phyloP scores from a whole-genome alignment of 1,140 invertebrate genomes.

The Stenopsyche tienmushanensis region DNA sequence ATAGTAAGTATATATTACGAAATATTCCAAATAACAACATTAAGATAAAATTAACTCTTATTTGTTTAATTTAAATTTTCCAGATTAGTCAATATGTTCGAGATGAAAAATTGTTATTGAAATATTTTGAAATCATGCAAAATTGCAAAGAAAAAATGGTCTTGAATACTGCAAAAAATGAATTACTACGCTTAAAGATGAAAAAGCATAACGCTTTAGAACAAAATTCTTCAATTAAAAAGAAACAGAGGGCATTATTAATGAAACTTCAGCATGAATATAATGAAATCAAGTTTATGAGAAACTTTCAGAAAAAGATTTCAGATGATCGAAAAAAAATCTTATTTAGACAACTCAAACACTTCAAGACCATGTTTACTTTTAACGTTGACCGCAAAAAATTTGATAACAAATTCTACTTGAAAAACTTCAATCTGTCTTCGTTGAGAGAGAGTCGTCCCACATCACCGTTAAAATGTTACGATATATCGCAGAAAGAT shows the following conservation, averaged over 20 bases:
- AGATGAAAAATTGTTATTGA: constrained; percentile 33
- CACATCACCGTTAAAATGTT: constrained; percentile 31
- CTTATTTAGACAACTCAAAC: constrained; percentile 29
- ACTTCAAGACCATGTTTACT: constrained; percentile 34
- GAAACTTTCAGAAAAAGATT: constrained; percentile 36
- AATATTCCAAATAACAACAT: background rate
- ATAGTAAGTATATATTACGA: background rate
- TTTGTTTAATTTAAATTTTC: constrained; percentile 22
- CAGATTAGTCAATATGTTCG: constrained; percentile 35
- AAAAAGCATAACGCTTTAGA: constrained; percentile 29
- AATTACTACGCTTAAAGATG: constrained; percentile 33
- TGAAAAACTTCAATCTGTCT: constrained; percentile 18
- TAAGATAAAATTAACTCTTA: background rate
- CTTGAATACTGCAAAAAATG: constrained; percentile 30
- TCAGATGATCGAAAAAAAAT: constrained; percentile 30
- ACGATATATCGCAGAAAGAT: constrained; percentile 19
- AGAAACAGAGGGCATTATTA: constrained; percentile 33
- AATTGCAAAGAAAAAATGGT: constrained; percentile 34
- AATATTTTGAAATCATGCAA: constrained; percentile 29
- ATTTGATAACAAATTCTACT: constrained; percentile 20
- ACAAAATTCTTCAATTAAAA: constrained; percentile 31
- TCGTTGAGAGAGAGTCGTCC: constrained; percentile 13
- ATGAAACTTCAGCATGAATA: constrained; percentile 37
- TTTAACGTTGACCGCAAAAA: constrained; percentile 7
- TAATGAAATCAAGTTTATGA: constrained; percentile 38